Evolutionary conservation across 2,797 vertebrate genomes (phyloP), one percentile per base, ranked within the genome.

Genomic region (Pantherophis alleghaniensis): DNA sequence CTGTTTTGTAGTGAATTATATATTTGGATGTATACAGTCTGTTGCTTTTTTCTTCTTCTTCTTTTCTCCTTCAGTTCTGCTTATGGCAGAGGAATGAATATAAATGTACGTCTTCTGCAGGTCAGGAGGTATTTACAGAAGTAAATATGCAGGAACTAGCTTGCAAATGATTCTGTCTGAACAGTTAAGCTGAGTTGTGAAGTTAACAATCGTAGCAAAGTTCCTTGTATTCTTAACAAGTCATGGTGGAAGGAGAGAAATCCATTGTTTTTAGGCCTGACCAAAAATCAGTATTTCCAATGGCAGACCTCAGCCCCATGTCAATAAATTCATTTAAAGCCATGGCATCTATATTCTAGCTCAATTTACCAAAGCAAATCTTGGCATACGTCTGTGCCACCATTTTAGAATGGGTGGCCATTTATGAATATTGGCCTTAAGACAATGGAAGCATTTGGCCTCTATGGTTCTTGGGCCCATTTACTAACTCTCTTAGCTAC

Each of bases 101-200:
- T 7, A 74, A 93, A 63, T 95, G 57, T 95, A 95, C 91, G 93
- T 63, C 89, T 86, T 97, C 94, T 95, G 94, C 95, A 96, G 96
- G 95, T 95, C 95, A 95, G 95, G 92, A 91, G 92, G n/a, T 95
- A 90, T 95, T 95, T 95, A 89, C 94, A 69, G 93, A 94, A 94
- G 92, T 42, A 55, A 66, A 96, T 95, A 91, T 87, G 93, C 69
- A 93, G 91, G 95, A 96, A 95, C 26, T 93, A 94, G 92, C 94
- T 92, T 42, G 92, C 94, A 95, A 93, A 89, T 0, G 51, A 88
- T 57, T 92, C 16, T 91, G 42, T 93, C 90, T 92, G 88, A 91
- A 92, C 95, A 92, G 47, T 22, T 0, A 63, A 94, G 95, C 94
- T 95, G 91, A 89, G 16, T 87, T 57, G 0, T 24, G 61, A 89